Evolutionary conservation across 2,113 vertebrate species (phyloP).

Genomic region (Antechinus flavipes): DNA sequence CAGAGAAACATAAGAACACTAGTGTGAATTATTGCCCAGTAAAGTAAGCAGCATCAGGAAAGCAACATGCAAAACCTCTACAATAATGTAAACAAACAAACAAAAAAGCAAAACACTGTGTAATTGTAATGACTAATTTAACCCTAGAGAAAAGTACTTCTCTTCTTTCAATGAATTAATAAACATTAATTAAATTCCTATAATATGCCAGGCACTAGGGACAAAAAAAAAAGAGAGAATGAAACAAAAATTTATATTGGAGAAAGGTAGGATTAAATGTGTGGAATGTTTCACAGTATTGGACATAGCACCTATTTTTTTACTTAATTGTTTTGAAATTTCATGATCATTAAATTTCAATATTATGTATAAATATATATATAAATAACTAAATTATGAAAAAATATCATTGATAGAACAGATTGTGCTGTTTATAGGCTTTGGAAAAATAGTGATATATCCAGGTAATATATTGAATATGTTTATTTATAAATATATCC

Average conservation of each 20-base stretch:
- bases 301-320: not conserved
- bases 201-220: not conserved
- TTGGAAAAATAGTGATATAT: rapidly evolving
- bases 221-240: not conserved
- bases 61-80: not conserved
- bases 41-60: not conserved
- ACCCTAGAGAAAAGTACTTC: not conserved
- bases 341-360: not conserved
- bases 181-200: not conserved
- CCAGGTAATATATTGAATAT: rapidly evolving
- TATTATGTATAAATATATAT: too few species aligned
- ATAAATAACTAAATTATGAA: rapidly evolving
- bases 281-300: not conserved
- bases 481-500: not conserved
- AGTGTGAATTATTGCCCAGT: not conserved
- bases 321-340: not conserved
- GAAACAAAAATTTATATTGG: not conserved
- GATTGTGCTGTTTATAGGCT: rapidly evolving
- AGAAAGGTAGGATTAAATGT: not conserved
- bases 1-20: not conserved
- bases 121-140: not conserved
- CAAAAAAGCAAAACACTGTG: not conserved
- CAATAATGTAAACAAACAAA: not conserved
- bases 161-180: not conserved
- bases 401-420: not conserved